Base-by-base conservation (phyloP, 2,888 invertebrate genomes). In the Liodrosophila aerea region DNA sequence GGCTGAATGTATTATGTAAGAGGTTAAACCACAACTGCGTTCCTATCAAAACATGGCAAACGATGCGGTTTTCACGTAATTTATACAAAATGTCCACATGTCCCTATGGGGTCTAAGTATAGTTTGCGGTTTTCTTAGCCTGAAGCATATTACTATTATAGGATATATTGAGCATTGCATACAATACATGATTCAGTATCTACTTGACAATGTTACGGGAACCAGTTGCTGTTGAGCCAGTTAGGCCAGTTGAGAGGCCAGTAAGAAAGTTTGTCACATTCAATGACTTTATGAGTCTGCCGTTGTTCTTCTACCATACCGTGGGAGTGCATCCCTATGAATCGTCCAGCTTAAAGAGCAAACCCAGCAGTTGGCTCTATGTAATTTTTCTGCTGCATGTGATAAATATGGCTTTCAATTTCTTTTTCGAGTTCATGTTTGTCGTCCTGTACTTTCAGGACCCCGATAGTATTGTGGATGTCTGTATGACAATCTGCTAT, bases 261-360 rank as follows among this genome's bases (percentile, higher is more conserved):
- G 8, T n/a, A n/a, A n/a, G 47, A 12, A 11, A 7, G 2, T 64
- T 34, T 40, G 54, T 30, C 0, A 69, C 40, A 2, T 57, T 63
- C 11, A 34, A 66, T 36, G 73, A 73, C 39, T 73, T 73, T 39
- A 58, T 73, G 66, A 69, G 63, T 50, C n/a, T 73, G 34, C 66
- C 73, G 0, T 12, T 69, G 8, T 47, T 69, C 15, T 69, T 73
- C 9, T 73, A 63, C 12, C 57, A 50, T 18, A 60, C 60, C 1
- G 29, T 73, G 36, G 73, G 73, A 9, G 57, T 73, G 29, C 45
- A 69, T 34, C 63, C 60, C 0, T 73, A 58, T 16, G 45, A 54
- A 9, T 62, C 54, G 12, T 37, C 27, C 0, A 51, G 8, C 2
- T 44, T 49, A 9, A 34, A 39, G 29, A 2, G 31, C 5, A 3